These are phyloP conservation scores for Catonia carolina DNA, from an alignment of 2,888 invertebrate genomes.

Conservation along the genomic window DNA sequence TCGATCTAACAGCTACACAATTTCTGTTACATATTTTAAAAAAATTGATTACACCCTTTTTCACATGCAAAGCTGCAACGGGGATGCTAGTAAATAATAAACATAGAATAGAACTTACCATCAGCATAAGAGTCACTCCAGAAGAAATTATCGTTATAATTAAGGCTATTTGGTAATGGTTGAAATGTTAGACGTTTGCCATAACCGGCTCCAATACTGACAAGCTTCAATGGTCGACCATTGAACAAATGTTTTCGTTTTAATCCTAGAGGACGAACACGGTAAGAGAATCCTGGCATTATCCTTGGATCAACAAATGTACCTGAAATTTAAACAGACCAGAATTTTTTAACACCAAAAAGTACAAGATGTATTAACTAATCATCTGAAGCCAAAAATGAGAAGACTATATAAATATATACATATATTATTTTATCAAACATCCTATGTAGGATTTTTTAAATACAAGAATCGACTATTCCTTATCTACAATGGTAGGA, in stretches of 20 bases:
- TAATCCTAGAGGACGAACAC: slow-evolving; percentile 59
- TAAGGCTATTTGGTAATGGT: slow-evolving; percentile 51
- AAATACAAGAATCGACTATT: too few species aligned
- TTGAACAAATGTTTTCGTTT: slow-evolving; percentile 56
- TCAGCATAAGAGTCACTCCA: slow-evolving; percentile 72
- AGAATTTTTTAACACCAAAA: neutral
- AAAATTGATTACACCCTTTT: too few species aligned
- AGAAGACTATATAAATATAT: neutral
- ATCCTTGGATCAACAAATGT: slow-evolving; percentile 67
- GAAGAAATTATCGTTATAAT: slow-evolving; percentile 53
- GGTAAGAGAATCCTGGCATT: slow-evolving; percentile 65
- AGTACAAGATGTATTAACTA: too few species aligned
- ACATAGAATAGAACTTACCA: too few species aligned
- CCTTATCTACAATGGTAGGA: too few species aligned
- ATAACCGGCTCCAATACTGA: slow-evolving; percentile 66
- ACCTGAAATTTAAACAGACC: slow-evolving; percentile 43
- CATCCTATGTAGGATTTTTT: too few species aligned
- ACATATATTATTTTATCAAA: too few species aligned
- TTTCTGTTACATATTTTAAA: too few species aligned
- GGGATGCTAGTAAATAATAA: too few species aligned
- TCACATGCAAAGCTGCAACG: too few species aligned
- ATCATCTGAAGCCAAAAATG: neutral
- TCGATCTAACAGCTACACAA: too few species aligned
- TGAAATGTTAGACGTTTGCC: slow-evolving; percentile 68
- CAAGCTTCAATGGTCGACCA: slow-evolving; percentile 55